phyloP scores from a whole-genome alignment of 1,140 invertebrate species.

The Epicauta chinensis region DNA sequence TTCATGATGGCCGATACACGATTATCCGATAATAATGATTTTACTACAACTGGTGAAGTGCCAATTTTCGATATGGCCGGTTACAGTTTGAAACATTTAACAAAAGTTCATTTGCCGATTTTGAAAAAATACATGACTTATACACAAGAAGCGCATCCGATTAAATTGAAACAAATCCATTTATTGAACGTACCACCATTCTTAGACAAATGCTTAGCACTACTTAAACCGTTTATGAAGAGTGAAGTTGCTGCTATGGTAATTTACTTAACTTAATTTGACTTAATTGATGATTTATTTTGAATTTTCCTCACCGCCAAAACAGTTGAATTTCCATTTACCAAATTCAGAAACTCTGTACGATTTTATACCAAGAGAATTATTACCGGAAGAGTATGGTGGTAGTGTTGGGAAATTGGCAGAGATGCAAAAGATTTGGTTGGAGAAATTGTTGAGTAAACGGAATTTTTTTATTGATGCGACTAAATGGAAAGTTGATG shows the following conservation, averaged over 20 bases:
- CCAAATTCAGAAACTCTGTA: slow-evolving; percentile 53
- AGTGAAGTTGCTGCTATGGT: slow-evolving; percentile 56
- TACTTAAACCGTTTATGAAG: slow-evolving; percentile 60
- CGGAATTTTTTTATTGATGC: slow-evolving; percentile 35
- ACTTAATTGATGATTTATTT: neutral
- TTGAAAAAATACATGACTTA: slow-evolving; percentile 63
- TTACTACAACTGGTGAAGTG: slow-evolving; percentile 53
- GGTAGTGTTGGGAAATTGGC: slow-evolving; percentile 52
- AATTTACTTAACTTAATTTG: slow-evolving; percentile 14
- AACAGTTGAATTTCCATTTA: slow-evolving; percentile 52
- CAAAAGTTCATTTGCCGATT: slow-evolving; percentile 54
- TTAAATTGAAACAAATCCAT: slow-evolving; percentile 67
- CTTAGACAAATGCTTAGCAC: slow-evolving; percentile 53
- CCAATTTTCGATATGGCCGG: slow-evolving; percentile 64
- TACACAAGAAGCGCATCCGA: slow-evolving; percentile 64
- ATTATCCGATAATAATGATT: slow-evolving; percentile 48
- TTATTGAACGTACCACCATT: slow-evolving; percentile 59
- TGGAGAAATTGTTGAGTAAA: slow-evolving; percentile 35
- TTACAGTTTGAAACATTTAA: slow-evolving; percentile 54
- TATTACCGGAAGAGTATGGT: slow-evolving; percentile 61
- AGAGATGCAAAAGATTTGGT: slow-evolving; percentile 49
- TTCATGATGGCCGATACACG: slow-evolving; percentile 62
- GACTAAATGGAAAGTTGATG: slow-evolving; percentile 35
- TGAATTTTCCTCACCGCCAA: neutral
- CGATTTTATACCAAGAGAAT: slow-evolving; percentile 51